Percentiles rank a stretch among this genome's conserved stretches.
phyloP scores from a whole-genome alignment of 2,797 vertebrate species.

The Enteromius anoplus region DNA sequence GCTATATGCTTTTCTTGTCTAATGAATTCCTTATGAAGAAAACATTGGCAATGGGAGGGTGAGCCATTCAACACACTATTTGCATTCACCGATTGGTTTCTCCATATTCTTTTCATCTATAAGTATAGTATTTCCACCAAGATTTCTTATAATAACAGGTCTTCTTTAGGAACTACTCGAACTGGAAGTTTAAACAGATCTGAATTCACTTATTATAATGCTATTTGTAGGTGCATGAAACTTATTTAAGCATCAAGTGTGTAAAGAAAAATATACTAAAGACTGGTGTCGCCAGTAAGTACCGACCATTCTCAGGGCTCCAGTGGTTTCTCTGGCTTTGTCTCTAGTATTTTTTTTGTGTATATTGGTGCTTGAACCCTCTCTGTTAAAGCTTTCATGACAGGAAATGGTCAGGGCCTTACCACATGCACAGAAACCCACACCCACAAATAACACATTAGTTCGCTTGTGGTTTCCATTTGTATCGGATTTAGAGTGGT shows the following conservation, averaged over 20 bases:
- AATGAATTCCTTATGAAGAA: slow-evolving; percentile 63
- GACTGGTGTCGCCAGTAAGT: slow-evolving; percentile 11
- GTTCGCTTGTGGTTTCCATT: slow-evolving; percentile 35
- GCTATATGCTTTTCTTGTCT: slow-evolving; percentile 56
- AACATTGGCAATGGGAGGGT: slow-evolving; percentile 24
- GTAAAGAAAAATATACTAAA: slow-evolving; percentile 6
- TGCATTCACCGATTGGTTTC: slow-evolving; percentile 28
- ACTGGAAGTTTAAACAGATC: not conserved
- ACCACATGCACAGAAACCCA: slow-evolving; percentile 39
- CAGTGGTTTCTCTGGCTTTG: slow-evolving; percentile 1
- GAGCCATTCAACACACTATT: slow-evolving; percentile 38
- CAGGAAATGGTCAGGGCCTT: slow-evolving; percentile 45
- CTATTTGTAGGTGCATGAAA: slow-evolving; percentile 23
- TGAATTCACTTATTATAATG: not conserved
- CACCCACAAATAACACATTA: slow-evolving; percentile 51
- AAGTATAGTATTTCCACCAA: slow-evolving; percentile 30
- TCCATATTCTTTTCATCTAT: slow-evolving; percentile 21
- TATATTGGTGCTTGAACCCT: slow-evolving; percentile 11
- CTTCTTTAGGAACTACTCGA: slow-evolving; percentile 64
- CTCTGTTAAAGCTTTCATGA: slow-evolving; percentile 28
- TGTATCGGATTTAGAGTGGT: slow-evolving; percentile 23
- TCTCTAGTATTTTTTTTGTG: not conserved
- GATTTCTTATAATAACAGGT: slow-evolving; percentile 29
- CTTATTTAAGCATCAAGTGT: slow-evolving; percentile 7
- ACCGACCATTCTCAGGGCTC: slow-evolving; percentile 3